Evolutionary conservation across 92 coral and sea anemone species (phyloP), one percentile per base, ranked within the genome.

Genomic region (Epizoanthus illoricatus): DNA sequence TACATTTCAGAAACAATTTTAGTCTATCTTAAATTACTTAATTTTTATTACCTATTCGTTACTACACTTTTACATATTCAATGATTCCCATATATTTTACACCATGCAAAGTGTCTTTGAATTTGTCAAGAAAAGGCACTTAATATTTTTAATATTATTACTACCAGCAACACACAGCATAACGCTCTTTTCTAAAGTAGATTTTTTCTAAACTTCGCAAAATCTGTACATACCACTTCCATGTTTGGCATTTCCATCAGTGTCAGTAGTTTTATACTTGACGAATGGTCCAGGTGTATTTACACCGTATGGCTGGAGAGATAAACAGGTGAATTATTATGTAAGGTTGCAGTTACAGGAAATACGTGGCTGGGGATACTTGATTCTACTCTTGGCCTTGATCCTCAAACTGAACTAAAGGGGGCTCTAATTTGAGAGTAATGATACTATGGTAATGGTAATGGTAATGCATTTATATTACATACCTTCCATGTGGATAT

Each of bases 241-340:
- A 58, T 73, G 84, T 81, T 94, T 93, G 18, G 83, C 63, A 21
- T 87, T 79, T 5, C 99, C 99, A 61, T 88, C 86, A 4, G 93
- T 92, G 41, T 89, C 93, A 58, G 99, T 96, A 52, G 97, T 91
- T 16, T 91, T 84, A 86, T 91, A 96, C 71, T 84, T 86, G 16
- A 93, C 84, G 61, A 73, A 93, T 1, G 99, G 91, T 69, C 99
- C 99, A 1, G 93, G 91, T 54, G 89, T 88, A 87, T 94, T 96
- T 0, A 96, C 93, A 43, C 99, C 99, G 58, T 86, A 93, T 0
- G 99, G 99, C 97, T 92, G 68, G 0, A 42, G 73, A 18, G 68
- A 72, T 16, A 47, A 19, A 17, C 17, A 65, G 4, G 18, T n/a
- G 60, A 54, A 33, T 36, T 36, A 7, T 5, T 71, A 40, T 4